Evolutionary conservation across 1,140 invertebrate species (phyloP), one percentile per base, ranked within the genome.

Genomic region (Conopomorpha cramerella): DNA sequence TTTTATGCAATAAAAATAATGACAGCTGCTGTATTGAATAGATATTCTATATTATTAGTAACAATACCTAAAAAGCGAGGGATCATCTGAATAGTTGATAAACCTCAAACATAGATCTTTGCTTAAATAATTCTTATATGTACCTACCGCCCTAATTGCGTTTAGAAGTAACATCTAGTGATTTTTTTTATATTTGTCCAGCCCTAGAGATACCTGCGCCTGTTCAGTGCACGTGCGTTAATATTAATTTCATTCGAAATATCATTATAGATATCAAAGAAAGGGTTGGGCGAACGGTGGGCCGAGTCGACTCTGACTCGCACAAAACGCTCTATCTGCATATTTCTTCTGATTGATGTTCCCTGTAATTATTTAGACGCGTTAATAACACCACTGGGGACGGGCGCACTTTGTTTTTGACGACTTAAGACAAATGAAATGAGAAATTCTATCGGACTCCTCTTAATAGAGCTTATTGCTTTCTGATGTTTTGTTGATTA

Each of bases 311-410:
- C 52, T 62, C 67, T 72, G 70, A 74, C 70, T 74, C 70, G 70
- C 70, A 74, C 66, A 71, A 73, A 66, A 70, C 55, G 57, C 49
- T 66, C 63, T 63, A 71, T 71, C 70, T 74, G 65, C 70, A 74
- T 74, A 59, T 62, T 58, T 57, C 55, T 54, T 51, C 61, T 78
- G 77, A 79, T 78, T 78, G 77, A 79, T 79, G 77, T 70, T 57
- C 73, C 59, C 71, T 78, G 67, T 78, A 79, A 79, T 79, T 79
- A 78, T 77, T 70, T 64, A 63, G 77, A 79, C 74, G 63, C 64
- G 66, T 67, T 79, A 79, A 79, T 79, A 79, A 79, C 67, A 78
- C 72, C 65, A 63, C 68, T 56, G 70, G 57, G 39, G 61, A 68
- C 52, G 62, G 57, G 52, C 58, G 66, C 70, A 74, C 70, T 74